Evolutionary conservation across 2,797 vertebrate species (phyloP).

Genomic region (Octomys mimax): DNA sequence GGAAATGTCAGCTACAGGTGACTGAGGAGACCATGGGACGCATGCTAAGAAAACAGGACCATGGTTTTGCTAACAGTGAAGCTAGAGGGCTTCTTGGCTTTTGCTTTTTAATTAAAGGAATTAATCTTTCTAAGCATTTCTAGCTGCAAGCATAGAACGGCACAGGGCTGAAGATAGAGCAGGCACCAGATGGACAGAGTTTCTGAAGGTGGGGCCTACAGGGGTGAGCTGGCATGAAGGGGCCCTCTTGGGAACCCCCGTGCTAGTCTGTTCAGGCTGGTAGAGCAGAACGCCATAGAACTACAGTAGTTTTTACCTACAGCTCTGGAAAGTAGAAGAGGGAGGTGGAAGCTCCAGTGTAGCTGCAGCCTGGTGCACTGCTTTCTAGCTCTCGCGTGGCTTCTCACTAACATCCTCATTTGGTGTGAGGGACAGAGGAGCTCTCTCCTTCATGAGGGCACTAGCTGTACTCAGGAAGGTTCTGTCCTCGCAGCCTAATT

Average conservation of each 20-base stretch:
- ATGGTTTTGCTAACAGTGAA: background rate
- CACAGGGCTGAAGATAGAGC: background rate
- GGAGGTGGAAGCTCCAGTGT: background rate
- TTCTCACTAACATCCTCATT: background rate
- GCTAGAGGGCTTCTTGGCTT: background rate
- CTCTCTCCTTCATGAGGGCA: background rate
- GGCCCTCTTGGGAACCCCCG: background rate
- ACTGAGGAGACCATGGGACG: background rate
- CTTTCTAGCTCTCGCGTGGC: background rate
- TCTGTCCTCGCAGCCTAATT: background rate
- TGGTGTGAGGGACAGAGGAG: background rate
- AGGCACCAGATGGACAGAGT: rapidly evolving
- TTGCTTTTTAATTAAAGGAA: slow-evolving; percentile 4
- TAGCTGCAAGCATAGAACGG: background rate
- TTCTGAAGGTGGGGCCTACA: rapidly evolving
- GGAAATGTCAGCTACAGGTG: background rate
- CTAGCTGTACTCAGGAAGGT: background rate
- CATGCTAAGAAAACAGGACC: background rate
- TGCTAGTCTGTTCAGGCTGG: background rate
- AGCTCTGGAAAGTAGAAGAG: background rate
- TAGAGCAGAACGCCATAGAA: background rate
- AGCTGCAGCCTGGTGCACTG: background rate
- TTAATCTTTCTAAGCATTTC: background rate
- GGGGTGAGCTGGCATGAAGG: background rate
- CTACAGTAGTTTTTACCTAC: background rate